Base-by-base conservation (phyloP, 2,888 invertebrate species). In the Alviniconcha strummeri region DNA sequence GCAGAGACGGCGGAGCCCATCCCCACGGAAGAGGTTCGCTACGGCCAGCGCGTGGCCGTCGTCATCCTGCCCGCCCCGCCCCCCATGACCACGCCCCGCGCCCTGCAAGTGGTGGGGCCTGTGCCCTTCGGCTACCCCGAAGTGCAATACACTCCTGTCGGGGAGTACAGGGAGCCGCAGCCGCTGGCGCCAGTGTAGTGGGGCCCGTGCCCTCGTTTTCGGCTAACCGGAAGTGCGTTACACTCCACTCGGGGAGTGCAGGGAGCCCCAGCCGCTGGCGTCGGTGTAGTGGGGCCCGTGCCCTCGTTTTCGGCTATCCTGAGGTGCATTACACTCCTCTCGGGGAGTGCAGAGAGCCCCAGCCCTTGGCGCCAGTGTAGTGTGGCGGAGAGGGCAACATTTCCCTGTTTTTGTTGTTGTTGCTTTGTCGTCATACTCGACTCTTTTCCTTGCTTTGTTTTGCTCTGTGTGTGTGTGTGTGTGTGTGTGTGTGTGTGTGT, bases 1-100 rank as follows among this genome's bases (percentile, higher is more conserved):
- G 80, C 88, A 0, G 92, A 92, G 64, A 89, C 90, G 3, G 92
- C 90, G 5, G 90, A 92, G 81, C 92, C 93, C 2, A 87, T 92
- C 19, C 83, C 89, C 0, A 91, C 91, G 7, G 93, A 92, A 67
- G 90, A 90, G 80, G 84, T 92, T 7, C 88, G 90, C 56, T 93
- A 90, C 82, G 93, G 93, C 5, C 86, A 90, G 67, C 87, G 92
- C 6, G 91, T 92, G 1, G 87, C 90, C 0, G 90, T 92, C 0
- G 84, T 93, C 6, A 89, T 88, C 8, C 78, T 92, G 36, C 89
- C 91, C 0, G 88, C 87, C 5, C 86, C 88, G 15, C 87, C 88
- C 1, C 79, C 88, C 56, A 87, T 92, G 81, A 83, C 86, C 52
- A 87, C 89, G 8, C 87, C 88, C 8, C 52, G 85, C 19, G 91